Evolutionary conservation across 2,888 invertebrate genomes (phyloP).

Genomic region (Cantharis rustica): DNA sequence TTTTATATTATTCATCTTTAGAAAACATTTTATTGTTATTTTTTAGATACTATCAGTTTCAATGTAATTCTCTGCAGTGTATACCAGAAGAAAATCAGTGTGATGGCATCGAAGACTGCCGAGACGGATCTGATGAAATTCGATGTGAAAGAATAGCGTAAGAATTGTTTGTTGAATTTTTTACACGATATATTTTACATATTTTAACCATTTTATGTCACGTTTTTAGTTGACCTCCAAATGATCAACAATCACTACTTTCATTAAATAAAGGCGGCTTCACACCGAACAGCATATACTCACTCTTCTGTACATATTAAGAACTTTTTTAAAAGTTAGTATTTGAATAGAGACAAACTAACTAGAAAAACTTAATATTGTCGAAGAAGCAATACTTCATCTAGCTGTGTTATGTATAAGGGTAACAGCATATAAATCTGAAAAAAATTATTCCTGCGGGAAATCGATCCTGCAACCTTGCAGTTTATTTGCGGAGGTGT

Average conservation of each 20-base stretch:
- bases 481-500: too few species aligned
- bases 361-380: too few species aligned
- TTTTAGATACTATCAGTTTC: not conserved
- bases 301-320: too few species aligned
- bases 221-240: not conserved
- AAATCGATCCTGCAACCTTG: too few species aligned
- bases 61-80: not conserved
- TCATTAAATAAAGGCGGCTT: not conserved
- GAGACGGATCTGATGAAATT: not conserved
- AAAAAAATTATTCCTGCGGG: too few species aligned
- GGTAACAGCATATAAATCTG: too few species aligned
- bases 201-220: not conserved
- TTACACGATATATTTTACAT: too few species aligned
- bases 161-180: not conserved
- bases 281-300: not conserved
- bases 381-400: too few species aligned
- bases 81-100: conserved; percentile 1
- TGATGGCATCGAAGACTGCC: not conserved
- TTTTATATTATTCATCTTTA: not conserved
- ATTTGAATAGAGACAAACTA: too few species aligned
- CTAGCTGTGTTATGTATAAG: too few species aligned
- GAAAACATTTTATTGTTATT: not conserved
- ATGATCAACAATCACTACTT: not conserved
- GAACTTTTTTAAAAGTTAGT: too few species aligned
- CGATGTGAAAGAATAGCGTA: not conserved